Conservation (phyloP, 1,140 invertebrate species). For the Scaptomyza montana region DNA sequence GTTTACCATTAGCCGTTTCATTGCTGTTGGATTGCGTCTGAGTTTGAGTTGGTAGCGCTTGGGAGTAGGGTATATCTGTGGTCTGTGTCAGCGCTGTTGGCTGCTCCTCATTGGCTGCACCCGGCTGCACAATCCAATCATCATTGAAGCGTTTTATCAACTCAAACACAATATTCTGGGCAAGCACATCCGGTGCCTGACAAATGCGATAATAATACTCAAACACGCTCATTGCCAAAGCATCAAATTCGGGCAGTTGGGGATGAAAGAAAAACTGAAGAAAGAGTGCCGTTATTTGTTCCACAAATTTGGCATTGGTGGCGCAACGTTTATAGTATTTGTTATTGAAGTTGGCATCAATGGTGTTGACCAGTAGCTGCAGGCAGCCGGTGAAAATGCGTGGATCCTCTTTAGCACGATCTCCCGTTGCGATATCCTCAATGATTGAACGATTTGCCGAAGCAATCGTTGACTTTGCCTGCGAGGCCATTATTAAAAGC, state of each 20-base stretch:
- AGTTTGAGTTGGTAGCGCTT: conserved; percentile 35
- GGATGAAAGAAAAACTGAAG: conserved; percentile 74
- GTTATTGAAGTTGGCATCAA: conserved; percentile 58
- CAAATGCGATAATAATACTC: conserved; percentile 79
- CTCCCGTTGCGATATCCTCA: conserved; percentile 84
- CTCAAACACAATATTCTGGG: conserved; percentile 64
- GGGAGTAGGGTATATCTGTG: conserved; percentile 61
- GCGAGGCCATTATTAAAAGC: conserved; percentile 90
- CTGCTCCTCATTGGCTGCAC: not conserved
- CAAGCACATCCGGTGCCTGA: conserved; percentile 75
- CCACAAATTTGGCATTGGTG: conserved; percentile 56
- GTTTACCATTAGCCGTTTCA: not conserved
- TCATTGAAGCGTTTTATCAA: conserved; percentile 59
- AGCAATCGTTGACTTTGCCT: conserved; percentile 85
- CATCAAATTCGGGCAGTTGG: conserved; percentile 68
- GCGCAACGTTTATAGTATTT: conserved; percentile 75
- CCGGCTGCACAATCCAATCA: conserved; percentile 32
- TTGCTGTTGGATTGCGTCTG: conserved; percentile 7
- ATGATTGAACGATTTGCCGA: conserved; percentile 85
- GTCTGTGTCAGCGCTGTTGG: conserved; percentile 23
- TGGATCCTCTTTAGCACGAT: conserved; percentile 67
- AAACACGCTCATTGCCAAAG: conserved; percentile 61
- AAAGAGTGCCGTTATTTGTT: conserved; percentile 54
- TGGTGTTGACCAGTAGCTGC: conserved; percentile 68
- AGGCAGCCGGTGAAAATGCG: conserved; percentile 71